Conservation (phyloP, 2,888 invertebrate species). For the Erebia ligea region DNA sequence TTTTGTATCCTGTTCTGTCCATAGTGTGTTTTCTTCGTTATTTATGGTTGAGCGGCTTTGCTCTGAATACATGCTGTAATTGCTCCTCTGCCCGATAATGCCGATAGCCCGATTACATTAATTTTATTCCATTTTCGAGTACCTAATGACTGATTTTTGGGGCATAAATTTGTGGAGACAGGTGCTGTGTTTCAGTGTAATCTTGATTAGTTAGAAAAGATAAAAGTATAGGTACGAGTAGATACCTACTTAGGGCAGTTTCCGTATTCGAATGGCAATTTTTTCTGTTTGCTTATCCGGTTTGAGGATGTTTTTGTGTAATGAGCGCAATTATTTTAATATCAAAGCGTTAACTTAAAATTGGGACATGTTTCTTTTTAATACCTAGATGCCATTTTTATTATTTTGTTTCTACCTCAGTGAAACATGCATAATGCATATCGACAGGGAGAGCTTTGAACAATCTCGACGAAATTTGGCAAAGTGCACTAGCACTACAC, state of each 20-base stretch:
- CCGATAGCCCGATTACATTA: constrained; percentile 43
- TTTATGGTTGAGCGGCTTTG: constrained; percentile 54
- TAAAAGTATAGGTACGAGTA: constrained; percentile 4
- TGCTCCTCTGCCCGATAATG: constrained; percentile 39
- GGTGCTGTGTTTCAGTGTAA: constrained; percentile 37
- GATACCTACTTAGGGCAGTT: too few relatives aligned
- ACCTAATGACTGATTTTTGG: constrained; percentile 43
- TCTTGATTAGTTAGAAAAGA: constrained; percentile 34
- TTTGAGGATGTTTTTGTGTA: not conserved
- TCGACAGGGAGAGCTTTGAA: too few relatives aligned
- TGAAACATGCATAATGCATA: too few relatives aligned
- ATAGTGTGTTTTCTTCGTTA: constrained; percentile 34
- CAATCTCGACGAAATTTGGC: too few relatives aligned
- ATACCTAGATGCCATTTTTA: too few relatives aligned
- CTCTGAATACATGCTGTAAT: constrained; percentile 43
- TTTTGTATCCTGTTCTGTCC: too few relatives aligned
- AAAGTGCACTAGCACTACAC: too few relatives aligned
- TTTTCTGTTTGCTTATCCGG: not conserved
- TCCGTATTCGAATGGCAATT: not conserved
- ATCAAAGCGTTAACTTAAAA: too few relatives aligned
- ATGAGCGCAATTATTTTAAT: too few relatives aligned
- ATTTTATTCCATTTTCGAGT: constrained; percentile 41
- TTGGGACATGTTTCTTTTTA: too few relatives aligned
- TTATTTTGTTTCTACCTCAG: too few relatives aligned
- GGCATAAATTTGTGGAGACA: constrained; percentile 41